Base-by-base conservation (phyloP, 1,140 invertebrate species). In the Pteromalus puparum region DNA sequence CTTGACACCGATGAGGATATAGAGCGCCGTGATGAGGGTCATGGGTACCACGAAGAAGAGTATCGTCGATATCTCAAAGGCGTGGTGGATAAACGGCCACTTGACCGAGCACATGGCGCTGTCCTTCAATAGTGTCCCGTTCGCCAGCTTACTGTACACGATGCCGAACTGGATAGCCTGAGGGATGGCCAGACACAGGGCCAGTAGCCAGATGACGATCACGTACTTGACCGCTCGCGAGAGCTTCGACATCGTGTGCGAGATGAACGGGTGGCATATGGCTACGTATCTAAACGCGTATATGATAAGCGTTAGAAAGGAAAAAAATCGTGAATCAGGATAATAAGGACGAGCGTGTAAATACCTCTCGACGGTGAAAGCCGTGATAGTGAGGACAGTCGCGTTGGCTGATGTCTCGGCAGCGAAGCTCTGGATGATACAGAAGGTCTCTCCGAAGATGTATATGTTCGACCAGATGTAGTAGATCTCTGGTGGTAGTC, bases 331-430 rank as follows among this genome's bases (percentile, higher is more conserved):
- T n/a, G n/a, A n/a, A n/a, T n/a, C n/a, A n/a, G n/a, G n/a, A n/a
- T n/a, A n/a, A n/a, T n/a, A n/a, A n/a, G n/a, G n/a, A n/a, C n/a
- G n/a, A n/a, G n/a, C n/a, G n/a, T n/a, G n/a, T n/a, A n/a, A n/a
- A n/a, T n/a, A n/a, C 92, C 92, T 92, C 91, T 99, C 98, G 7
- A 98, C 95, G 0, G 98, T 99, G 92, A 99, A 99, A 3, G 97
- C 97, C 0, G 97, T 97, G 74, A 98, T 98, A 10, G 97, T 98
- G 72, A 99, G 93, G 0, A 99, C 97, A 0, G 98, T 98, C 0
- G 98, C 98, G 91, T 99, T 98, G 2, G 97, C 97, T 0, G 97
- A 98, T 6, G 97, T 98, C 91, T 99, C 98, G 0, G 97, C 96
- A 0, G 97, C 94, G 67, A 98, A 94, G 0, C 97, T 97, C 83